phyloP scores from a whole-genome alignment of 2,888 invertebrate species.

The Epirrhoe tristata region DNA sequence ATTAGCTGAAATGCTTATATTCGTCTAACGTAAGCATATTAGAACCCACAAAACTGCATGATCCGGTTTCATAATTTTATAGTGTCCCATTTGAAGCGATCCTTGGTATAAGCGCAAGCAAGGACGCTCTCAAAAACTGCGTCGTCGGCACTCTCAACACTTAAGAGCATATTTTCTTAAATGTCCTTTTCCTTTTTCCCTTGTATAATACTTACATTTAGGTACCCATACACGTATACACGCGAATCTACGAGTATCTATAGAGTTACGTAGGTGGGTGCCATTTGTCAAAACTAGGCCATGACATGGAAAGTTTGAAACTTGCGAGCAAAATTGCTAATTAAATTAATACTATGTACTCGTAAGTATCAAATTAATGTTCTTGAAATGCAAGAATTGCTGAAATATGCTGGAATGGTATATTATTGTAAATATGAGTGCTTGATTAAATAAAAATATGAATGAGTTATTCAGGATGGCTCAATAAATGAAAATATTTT shows the following conservation, averaged over 20 bases:
- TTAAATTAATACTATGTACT: too few relatives aligned
- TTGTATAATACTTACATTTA: conserved; percentile 57
- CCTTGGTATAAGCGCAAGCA: conserved; percentile 31
- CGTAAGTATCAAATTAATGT: too few relatives aligned
- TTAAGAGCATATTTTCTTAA: conserved; percentile 49
- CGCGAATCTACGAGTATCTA: conserved; percentile 28
- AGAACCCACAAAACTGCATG: conserved; percentile 13
- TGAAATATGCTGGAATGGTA: too few relatives aligned
- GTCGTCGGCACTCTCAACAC: conserved; percentile 40
- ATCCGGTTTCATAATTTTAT: conserved; percentile 31
- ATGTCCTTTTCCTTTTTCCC: conserved; percentile 44
- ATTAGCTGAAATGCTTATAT: background rate
- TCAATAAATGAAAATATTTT: too few relatives aligned
- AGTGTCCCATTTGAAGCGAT: conserved; percentile 28
- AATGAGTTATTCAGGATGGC: too few relatives aligned
- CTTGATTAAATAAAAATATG: too few relatives aligned
- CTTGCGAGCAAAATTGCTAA: background rate
- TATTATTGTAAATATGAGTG: too few relatives aligned
- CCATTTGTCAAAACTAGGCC: conserved; percentile 36
- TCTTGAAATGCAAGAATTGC: too few relatives aligned
- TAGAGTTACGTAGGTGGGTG: conserved; percentile 26
- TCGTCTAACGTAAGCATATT: conserved; percentile 12
- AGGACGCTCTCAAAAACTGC: conserved; percentile 39
- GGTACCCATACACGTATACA: conserved; percentile 51
- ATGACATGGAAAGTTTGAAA: conserved; percentile 16